phyloP scores from a whole-genome alignment of 2,113 vertebrate genomes.

The Caloenas nicobarica region DNA sequence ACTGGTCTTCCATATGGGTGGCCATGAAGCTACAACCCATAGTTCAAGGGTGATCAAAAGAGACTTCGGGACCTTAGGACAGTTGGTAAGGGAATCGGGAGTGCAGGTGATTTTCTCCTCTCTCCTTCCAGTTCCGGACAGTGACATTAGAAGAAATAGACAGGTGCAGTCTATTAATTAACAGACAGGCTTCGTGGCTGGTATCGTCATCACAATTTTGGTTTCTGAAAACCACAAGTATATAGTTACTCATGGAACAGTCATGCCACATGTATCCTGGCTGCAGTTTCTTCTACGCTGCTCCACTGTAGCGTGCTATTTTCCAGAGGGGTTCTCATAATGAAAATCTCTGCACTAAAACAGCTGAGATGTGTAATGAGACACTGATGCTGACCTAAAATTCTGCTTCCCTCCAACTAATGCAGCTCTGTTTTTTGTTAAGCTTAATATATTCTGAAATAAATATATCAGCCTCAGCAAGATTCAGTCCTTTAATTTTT shows the following conservation, averaged over 20 bases:
- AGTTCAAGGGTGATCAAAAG: too few species aligned
- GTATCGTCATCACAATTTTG: too few species aligned
- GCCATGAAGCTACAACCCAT: too few species aligned
- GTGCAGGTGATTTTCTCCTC: too few species aligned
- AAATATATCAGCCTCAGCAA: background rate
- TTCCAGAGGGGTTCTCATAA: background rate
- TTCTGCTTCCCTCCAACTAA: accelerated
- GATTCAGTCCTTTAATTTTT: background rate
- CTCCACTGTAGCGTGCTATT: background rate
- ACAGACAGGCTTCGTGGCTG: too few species aligned
- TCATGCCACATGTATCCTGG: background rate
- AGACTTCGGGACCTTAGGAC: too few species aligned
- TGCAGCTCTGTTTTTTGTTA: background rate
- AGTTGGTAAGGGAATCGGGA: too few species aligned
- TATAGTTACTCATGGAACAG: background rate
- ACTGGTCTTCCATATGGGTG: too few species aligned
- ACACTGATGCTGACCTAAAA: background rate
- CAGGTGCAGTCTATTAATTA: too few species aligned
- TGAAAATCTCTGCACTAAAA: background rate
- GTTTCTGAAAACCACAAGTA: background rate
- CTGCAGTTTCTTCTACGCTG: background rate
- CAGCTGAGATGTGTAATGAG: background rate
- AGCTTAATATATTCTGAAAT: background rate
- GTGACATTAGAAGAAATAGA: too few species aligned
- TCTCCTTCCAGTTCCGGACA: too few species aligned